A percentile compares a stretch with the other conserved stretches of the same genome.
These are phyloP conservation scores for Caenorhabditis virilis DNA, from an alignment of 2,888 invertebrate species.

Conservation along the genomic window DNA sequence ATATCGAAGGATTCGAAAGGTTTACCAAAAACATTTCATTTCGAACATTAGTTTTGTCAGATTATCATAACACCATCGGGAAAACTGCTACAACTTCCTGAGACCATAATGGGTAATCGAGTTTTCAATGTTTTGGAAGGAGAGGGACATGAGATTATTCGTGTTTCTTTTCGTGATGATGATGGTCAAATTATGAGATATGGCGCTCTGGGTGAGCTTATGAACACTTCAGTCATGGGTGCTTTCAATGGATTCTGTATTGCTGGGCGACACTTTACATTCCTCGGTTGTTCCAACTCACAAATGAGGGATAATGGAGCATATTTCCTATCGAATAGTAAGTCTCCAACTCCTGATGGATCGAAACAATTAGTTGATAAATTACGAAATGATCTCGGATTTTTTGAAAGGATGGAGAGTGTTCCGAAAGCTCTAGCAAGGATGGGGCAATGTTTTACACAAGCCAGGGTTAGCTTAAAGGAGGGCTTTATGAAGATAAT, in stretches of 20 bases:
- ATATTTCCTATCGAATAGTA: constrained; percentile 49
- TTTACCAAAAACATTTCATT: not conserved
- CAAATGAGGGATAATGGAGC: too few species aligned
- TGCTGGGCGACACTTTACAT: constrained; percentile 57
- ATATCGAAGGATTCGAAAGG: constrained; percentile 19
- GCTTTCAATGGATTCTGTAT: constrained; percentile 44
- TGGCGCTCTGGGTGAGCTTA: constrained; percentile 21
- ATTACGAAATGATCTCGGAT: constrained; percentile 23
- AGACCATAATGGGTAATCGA: constrained; percentile 66
- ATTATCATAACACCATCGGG: constrained; percentile 63
- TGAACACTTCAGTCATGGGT: constrained; percentile 43
- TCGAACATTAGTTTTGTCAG: constrained; percentile 24
- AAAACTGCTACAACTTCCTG: constrained; percentile 58
- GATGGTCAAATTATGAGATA: constrained; percentile 35
- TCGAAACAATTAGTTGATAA: not conserved
- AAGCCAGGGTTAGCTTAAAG: too few species aligned
- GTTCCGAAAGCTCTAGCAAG: constrained; percentile 69
- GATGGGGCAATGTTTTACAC: constrained; percentile 69
- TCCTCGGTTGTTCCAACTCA: constrained; percentile 67
- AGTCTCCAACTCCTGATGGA: not conserved
- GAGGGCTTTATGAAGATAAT: too few species aligned
- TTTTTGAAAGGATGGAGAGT: constrained; percentile 22
- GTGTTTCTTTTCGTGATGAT: constrained; percentile 57
- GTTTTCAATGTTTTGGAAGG: constrained; percentile 53
- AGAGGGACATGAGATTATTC: constrained; percentile 49